Evolutionary conservation across 2,888 invertebrate genomes (phyloP).

Genomic region (Allophyes oxyacanthae): DNA sequence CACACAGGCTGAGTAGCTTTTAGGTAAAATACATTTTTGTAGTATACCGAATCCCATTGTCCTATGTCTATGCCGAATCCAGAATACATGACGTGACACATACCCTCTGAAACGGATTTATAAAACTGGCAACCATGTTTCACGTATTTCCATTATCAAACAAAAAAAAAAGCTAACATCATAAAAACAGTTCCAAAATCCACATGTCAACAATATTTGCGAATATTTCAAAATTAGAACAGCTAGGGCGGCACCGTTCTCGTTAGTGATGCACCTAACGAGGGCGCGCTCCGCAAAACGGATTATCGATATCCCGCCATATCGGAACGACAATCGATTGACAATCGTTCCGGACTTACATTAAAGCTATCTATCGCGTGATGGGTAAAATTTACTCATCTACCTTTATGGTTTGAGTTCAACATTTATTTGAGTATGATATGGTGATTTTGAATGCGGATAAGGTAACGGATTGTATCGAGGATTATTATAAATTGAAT

Average conservation of each 20-base stretch:
- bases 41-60: too few species aligned
- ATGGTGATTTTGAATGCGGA: neutral
- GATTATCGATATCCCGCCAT: conserved; percentile 61
- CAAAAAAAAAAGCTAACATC: too few species aligned
- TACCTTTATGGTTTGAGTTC: conserved; percentile 34
- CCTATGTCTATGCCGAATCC: too few species aligned
- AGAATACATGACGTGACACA: too few species aligned
- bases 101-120: too few species aligned
- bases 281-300: conserved; percentile 59
- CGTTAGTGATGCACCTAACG: conserved; percentile 63
- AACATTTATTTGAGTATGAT: conserved; percentile 14
- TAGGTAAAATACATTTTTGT: too few species aligned
- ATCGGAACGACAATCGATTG: conserved; percentile 60
- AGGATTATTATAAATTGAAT: neutral
- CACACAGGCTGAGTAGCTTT: too few species aligned
- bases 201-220: conserved; percentile 35
- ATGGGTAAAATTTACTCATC: conserved; percentile 46
- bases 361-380: conserved; percentile 50
- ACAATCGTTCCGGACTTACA: conserved; percentile 53
- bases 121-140: too few species aligned
- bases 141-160: too few species aligned
- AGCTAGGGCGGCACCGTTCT: conserved; percentile 50
- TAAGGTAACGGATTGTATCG: neutral
- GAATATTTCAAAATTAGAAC: conserved; percentile 58
- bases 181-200: neutral